Conservation (phyloP, 2,888 invertebrate genomes). For the Drosophila atripex region DNA sequence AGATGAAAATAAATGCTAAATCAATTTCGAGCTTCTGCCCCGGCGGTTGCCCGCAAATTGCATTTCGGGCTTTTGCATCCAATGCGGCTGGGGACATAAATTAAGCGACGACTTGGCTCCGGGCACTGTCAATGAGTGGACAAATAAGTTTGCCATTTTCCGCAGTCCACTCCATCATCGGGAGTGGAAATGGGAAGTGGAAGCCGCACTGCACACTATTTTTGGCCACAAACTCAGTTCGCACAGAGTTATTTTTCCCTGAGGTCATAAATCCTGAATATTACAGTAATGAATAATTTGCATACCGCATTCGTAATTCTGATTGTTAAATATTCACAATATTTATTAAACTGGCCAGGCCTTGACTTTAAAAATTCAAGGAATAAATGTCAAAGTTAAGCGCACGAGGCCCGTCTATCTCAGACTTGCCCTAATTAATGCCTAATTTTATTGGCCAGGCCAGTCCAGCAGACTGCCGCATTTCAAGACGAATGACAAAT, state of each 20-base stretch:
- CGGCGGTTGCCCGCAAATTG: slow-evolving; percentile 41
- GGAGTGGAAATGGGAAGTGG: slow-evolving; percentile 12
- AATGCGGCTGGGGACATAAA: slow-evolving; percentile 29
- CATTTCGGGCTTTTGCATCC: slow-evolving; percentile 27
- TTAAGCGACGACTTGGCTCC: slow-evolving; percentile 22
- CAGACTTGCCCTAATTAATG: slow-evolving; percentile 18
- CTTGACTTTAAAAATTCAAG: not conserved
- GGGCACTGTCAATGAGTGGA: slow-evolving; percentile 23
- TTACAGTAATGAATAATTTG: not conserved
- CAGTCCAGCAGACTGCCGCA: not conserved
- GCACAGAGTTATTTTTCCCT: not conserved
- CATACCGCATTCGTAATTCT: not conserved
- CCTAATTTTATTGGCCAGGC: slow-evolving; percentile 3
- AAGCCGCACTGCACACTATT: not conserved
- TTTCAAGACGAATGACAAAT: slow-evolving; percentile 34
- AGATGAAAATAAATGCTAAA: slow-evolving; percentile 61
- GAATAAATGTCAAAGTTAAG: slow-evolving; percentile 6
- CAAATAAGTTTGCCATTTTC: slow-evolving; percentile 35
- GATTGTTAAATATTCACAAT: not conserved
- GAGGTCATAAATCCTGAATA: not conserved
- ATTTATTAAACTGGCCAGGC: not conserved
- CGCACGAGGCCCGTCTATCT: not conserved
- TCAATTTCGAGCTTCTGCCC: slow-evolving; percentile 51
- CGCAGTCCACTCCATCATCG: slow-evolving; percentile 28
- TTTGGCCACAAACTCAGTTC: not conserved